A percentile compares a stretch with the other conserved stretches of the same genome.
These are phyloP conservation scores for Chaenogobius annularis DNA, from an alignment of 2,113 vertebrate species.

Conservation along the genomic window DNA sequence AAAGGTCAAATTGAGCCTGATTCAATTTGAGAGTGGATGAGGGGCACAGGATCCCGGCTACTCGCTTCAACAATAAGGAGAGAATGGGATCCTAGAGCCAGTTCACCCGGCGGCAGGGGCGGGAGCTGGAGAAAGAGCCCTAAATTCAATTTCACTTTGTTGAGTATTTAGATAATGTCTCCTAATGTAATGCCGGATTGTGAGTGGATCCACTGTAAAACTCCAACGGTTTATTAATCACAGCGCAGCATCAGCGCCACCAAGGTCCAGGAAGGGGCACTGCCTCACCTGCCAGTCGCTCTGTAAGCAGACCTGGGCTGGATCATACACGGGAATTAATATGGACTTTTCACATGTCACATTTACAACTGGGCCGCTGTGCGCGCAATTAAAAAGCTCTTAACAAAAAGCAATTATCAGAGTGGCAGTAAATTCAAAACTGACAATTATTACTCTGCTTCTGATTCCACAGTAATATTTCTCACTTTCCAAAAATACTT, in stretches of 20 bases:
- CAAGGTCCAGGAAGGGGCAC: constrained; percentile 45
- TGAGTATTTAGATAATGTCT: constrained; percentile 79
- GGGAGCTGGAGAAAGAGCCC: constrained; percentile 35
- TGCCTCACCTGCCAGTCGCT: constrained; percentile 32
- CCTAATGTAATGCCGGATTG: constrained; percentile 65
- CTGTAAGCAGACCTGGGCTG: constrained; percentile 8
- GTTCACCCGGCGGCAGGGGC: constrained; percentile 41
- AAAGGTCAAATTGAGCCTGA: constrained; percentile 78
- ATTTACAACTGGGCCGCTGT: constrained; percentile 4
- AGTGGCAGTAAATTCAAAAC: constrained; percentile 3
- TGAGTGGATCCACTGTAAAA: constrained; percentile 49
- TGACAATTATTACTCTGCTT: not conserved
- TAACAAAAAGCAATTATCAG: constrained; percentile 8
- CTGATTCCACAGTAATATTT: not conserved
- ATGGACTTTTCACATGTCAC: not conserved
- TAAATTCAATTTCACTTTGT: constrained; percentile 79
- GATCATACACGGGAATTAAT: constrained; percentile 9
- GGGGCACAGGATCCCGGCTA: constrained; percentile 65
- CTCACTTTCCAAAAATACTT: not conserved
- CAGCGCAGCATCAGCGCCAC: constrained; percentile 71
- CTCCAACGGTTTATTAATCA: constrained; percentile 39
- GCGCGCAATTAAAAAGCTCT: constrained; percentile 5
- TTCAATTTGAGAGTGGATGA: constrained; percentile 75
- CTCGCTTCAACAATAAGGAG: constrained; percentile 72
- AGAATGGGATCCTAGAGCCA: constrained; percentile 70